Percentiles rank a stretch among this genome's conserved stretches.
Evolutionary conservation across 53 echinoderm and acorn worm species (phyloP).

Genomic region (Zoroaster sp.): DNA sequence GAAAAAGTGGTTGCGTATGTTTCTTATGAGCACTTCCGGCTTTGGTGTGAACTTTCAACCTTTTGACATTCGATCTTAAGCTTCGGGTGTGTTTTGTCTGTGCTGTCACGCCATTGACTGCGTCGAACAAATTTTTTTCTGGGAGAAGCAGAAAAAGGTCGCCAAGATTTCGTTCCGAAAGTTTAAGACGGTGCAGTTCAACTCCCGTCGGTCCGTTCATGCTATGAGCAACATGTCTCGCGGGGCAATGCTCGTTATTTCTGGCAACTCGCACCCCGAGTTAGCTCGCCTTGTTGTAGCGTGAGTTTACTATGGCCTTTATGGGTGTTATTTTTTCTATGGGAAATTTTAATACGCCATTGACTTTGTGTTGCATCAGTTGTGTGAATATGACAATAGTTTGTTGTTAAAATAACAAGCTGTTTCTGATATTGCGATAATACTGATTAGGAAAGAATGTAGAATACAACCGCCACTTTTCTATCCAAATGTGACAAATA

Average conservation of each 20-base stretch:
- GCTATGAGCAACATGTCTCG: conserved; percentile 57
- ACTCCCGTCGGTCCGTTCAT: conserved; percentile 33
- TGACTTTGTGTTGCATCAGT: too few species aligned
- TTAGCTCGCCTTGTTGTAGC: conserved; percentile 73
- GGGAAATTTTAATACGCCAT: too few species aligned
- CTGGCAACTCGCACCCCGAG: conserved; percentile 90
- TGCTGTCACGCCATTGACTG: background rate
- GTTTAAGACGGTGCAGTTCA: conserved; percentile 32
- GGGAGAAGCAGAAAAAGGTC: background rate
- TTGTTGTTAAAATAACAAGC: too few species aligned
- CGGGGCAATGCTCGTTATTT: conserved; percentile 78
- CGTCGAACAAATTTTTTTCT: background rate
- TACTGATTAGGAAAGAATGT: too few species aligned
- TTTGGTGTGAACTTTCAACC: background rate
- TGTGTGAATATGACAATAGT: too few species aligned
- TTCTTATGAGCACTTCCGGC: background rate
- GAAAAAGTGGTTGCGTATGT: background rate
- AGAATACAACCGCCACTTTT: too few species aligned
- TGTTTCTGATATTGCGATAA: too few species aligned
- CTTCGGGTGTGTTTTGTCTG: background rate
- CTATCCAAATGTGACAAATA: too few species aligned
- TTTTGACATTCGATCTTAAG: background rate
- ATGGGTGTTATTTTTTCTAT: too few species aligned
- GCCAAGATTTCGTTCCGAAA: conserved; percentile 44
- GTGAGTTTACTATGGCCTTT: too few species aligned